These are phyloP conservation scores for Synchiropus splendidus DNA, from an alignment of 2,113 vertebrate genomes.

Conservation along the genomic window DNA sequence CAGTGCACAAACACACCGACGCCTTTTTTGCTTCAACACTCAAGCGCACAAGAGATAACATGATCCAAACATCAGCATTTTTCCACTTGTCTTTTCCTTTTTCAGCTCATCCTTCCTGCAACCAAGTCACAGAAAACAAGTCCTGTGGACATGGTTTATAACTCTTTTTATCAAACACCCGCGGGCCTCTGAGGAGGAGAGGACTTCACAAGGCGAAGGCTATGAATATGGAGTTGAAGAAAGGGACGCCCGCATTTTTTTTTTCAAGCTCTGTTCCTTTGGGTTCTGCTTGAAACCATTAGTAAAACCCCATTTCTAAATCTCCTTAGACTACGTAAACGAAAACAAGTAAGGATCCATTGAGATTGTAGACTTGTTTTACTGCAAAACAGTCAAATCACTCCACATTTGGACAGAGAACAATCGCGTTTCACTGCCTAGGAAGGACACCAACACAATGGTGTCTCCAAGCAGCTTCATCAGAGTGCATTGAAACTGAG, in stretches of 20 bases:
- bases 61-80: not conserved
- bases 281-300: too few species aligned
- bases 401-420: too few species aligned
- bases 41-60: not conserved
- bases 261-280: too few species aligned
- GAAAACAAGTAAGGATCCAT: too few species aligned
- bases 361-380: too few species aligned
- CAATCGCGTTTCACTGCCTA: too few species aligned
- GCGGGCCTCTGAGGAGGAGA: slow-evolving; percentile 3
- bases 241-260: not conserved
- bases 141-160: slow-evolving; percentile 27
- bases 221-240: not conserved
- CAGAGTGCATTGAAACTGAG: too few species aligned
- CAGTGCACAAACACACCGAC: slow-evolving; percentile 27
- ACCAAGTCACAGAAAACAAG: slow-evolving; percentile 1
- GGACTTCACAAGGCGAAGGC: not conserved
- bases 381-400: too few species aligned
- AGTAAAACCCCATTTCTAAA: too few species aligned
- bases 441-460: too few species aligned
- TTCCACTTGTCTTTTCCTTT: slow-evolving; percentile 1
- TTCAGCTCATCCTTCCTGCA: not conserved
- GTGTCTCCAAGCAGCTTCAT: too few species aligned
- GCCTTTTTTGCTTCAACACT: slow-evolving; percentile 32
- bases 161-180: slow-evolving; percentile 31
- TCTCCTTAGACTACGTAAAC: too few species aligned